These are phyloP conservation scores for Aphaenogaster floridana DNA, from an alignment of 1,140 invertebrate genomes.

Conservation along the genomic window DNA sequence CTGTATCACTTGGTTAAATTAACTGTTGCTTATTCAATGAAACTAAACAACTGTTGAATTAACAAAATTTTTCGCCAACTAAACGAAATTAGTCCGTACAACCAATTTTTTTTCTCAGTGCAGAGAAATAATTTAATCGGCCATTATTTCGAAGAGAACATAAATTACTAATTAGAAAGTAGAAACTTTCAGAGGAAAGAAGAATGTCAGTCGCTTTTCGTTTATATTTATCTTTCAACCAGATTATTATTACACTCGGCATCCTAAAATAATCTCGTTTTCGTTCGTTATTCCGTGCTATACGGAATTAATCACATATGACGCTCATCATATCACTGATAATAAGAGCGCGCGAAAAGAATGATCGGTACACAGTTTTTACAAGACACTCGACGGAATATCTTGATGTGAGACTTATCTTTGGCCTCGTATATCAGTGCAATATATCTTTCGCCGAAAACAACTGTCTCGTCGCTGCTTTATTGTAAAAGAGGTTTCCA, in stretches of 20 bases:
- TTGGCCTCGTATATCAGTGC: not conserved
- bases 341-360: not conserved
- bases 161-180: not conserved
- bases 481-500: not conserved
- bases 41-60: too few species aligned
- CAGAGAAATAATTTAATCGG: not conserved
- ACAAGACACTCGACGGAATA: too few species aligned
- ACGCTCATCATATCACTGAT: constrained; percentile 1
- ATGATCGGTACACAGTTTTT: not conserved
- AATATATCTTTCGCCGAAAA: not conserved
- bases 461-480: not conserved
- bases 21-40: too few species aligned
- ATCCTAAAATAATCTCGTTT: not conserved
- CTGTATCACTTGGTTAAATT: too few species aligned
- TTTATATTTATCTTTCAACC: not conserved
- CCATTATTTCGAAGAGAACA: not conserved
- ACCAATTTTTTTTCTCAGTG: too few species aligned
- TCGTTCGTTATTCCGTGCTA: not conserved
- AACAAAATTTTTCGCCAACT: too few species aligned
- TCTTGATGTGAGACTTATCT: constrained; percentile 16
- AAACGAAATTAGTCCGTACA: too few species aligned
- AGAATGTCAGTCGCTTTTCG: not conserved
- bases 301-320: not conserved
- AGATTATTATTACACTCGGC: not conserved
- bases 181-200: not conserved